These are phyloP conservation scores for Plagodis dolabraria DNA, from an alignment of 2,888 invertebrate genomes.

Conservation along the genomic window DNA sequence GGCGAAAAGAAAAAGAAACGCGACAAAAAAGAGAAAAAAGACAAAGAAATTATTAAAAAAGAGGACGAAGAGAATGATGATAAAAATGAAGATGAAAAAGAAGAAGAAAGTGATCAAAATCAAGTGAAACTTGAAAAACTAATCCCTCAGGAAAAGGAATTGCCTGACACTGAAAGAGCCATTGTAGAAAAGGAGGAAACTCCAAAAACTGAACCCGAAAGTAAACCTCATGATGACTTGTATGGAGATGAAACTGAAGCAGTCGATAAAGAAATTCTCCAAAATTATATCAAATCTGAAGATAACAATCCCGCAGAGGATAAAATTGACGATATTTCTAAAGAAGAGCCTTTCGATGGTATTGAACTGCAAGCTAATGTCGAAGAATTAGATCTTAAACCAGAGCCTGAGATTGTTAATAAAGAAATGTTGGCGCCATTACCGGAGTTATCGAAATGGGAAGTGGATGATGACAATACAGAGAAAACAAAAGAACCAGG, in stretches of 20 bases:
- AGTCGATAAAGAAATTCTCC: slow-evolving; percentile 84
- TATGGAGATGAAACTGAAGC: slow-evolving; percentile 84
- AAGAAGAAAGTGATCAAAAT: slow-evolving; percentile 6
- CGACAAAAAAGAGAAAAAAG: slow-evolving; percentile 81
- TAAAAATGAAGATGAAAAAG: slow-evolving; percentile 36
- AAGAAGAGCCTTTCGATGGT: slow-evolving; percentile 84
- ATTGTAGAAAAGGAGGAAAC: slow-evolving; percentile 36
- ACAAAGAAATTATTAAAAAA: slow-evolving; percentile 74
- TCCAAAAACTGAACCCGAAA: slow-evolving; percentile 42
- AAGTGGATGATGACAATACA: slow-evolving; percentile 86
- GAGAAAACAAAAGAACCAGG: slow-evolving; percentile 77
- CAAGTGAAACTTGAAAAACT: slow-evolving; percentile 5
- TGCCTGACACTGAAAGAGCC: slow-evolving; percentile 37
- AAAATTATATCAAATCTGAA: slow-evolving; percentile 81
- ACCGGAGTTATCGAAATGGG: slow-evolving; percentile 95
- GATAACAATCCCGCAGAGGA: slow-evolving; percentile 49
- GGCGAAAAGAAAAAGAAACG: slow-evolving; percentile 78
- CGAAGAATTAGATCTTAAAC: slow-evolving; percentile 83
- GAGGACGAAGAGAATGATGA: slow-evolving; percentile 52
- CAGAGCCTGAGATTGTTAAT: slow-evolving; percentile 69
- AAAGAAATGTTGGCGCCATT: slow-evolving; percentile 89
- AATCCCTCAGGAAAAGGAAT: slow-evolving; percentile 35
- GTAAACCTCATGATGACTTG: slow-evolving; percentile 64
- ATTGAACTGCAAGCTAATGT: slow-evolving; percentile 84
- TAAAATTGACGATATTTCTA: slow-evolving; percentile 62